Conservation (phyloP, 2,888 invertebrate genomes). For the Noctuana brunneofusca region DNA sequence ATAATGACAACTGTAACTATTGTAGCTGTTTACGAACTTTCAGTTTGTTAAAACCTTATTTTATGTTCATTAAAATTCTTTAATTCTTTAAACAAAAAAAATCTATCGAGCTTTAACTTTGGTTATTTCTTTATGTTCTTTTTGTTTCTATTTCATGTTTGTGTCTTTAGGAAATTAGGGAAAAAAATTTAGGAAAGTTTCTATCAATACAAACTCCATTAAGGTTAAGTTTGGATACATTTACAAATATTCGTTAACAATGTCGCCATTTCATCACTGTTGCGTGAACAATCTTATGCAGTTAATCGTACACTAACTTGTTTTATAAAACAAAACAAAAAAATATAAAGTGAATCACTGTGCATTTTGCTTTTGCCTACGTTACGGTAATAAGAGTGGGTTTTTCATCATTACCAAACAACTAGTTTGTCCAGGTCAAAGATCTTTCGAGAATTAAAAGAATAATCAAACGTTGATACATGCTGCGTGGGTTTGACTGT, state of each 20-base stretch:
- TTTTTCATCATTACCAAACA: slow-evolving; percentile 5
- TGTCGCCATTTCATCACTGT: background rate
- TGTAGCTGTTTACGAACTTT: too few relatives aligned
- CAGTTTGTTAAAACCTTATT: too few relatives aligned
- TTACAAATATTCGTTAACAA: background rate
- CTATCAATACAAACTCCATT: too few relatives aligned
- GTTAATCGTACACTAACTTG: background rate
- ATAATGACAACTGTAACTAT: too few relatives aligned
- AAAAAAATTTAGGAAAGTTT: too few relatives aligned
- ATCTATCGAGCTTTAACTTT: too few relatives aligned
- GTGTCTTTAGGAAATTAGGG: too few relatives aligned
- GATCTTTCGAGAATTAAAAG: slow-evolving; percentile 12
- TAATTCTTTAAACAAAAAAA: too few relatives aligned
- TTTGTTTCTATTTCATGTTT: too few relatives aligned
- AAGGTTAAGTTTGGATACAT: background rate
- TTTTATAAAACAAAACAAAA: slow-evolving; percentile 1
- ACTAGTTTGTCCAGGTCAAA: slow-evolving; percentile 12
- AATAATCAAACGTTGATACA: background rate
- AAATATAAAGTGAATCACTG: background rate
- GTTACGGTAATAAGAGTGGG: background rate
- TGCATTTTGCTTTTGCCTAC: background rate
- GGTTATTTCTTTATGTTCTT: too few relatives aligned
- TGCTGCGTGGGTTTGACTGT: slow-evolving; percentile 6
- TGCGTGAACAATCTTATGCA: background rate
- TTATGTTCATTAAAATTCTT: too few relatives aligned